A percentile compares a stretch with the other conserved stretches of the same genome.
These are phyloP conservation scores for Mesoclemmys tuberculata DNA, from an alignment of 2,113 vertebrate species.

Conservation along the genomic window DNA sequence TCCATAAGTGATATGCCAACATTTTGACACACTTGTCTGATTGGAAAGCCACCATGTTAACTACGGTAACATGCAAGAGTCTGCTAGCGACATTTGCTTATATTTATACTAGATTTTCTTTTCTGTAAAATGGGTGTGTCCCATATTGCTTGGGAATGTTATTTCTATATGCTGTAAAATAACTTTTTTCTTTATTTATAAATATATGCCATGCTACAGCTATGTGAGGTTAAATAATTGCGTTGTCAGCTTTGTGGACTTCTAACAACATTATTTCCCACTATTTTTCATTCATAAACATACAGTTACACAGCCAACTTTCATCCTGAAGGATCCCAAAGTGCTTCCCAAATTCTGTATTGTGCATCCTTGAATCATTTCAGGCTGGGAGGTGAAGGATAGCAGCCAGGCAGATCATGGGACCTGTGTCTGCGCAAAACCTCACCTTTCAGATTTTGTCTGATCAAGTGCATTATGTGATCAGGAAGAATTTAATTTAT, in stretches of 20 bases:
- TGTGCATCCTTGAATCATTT: background rate
- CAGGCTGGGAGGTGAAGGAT: background rate
- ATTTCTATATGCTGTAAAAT: background rate
- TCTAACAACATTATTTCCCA: background rate
- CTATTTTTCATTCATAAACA: constrained; percentile 5
- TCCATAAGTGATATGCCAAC: background rate
- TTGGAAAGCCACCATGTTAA: background rate
- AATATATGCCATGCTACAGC: background rate
- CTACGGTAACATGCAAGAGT: background rate
- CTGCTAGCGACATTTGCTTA: background rate
- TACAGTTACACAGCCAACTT: background rate
- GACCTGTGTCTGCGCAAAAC: background rate
- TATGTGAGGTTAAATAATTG: background rate
- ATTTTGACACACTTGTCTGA: background rate
- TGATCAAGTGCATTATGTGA: background rate
- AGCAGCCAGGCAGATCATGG: background rate
- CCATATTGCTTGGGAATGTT: background rate
- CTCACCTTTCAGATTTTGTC: background rate
- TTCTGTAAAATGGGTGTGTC: background rate
- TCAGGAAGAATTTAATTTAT: background rate
- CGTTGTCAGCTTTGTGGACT: background rate
- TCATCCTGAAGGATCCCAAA: background rate
- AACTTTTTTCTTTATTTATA: fast-evolving
- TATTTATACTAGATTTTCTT: background rate
- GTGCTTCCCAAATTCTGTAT: background rate